These are phyloP conservation scores for Cephalopachus bancanus DNA, from an alignment of 2,797 vertebrate genomes.

Conservation along the genomic window DNA sequence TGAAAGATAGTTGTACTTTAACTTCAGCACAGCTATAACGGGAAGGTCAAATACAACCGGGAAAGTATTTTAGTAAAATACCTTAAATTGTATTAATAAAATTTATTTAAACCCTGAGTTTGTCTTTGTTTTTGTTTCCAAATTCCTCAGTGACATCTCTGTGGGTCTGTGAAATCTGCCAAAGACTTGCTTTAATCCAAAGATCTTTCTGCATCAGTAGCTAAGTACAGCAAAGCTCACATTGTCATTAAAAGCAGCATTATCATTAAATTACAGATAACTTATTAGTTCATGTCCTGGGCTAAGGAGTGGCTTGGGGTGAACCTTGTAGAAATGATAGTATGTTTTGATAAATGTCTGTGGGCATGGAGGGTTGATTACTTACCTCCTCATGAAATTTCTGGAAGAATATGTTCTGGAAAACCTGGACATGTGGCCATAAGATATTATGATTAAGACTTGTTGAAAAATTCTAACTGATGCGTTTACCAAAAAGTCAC, in stretches of 20 bases:
- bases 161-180: constrained; percentile 11
- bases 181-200: constrained; percentile 35
- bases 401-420: neutral
- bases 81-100: constrained; percentile 59
- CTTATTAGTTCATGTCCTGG: neutral
- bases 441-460: constrained; percentile 13
- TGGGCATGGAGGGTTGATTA: neutral
- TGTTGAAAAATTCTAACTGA: neutral
- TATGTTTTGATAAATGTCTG: constrained; percentile 15
- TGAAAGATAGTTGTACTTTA: constrained; percentile 78
- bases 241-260: constrained; percentile 42
- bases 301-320: neutral
- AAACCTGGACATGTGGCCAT: neutral
- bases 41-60: constrained; percentile 65
- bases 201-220: constrained; percentile 2
- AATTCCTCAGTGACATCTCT: constrained; percentile 33
- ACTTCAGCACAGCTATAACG: constrained; percentile 23
- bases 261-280: constrained; percentile 33
- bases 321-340: neutral
- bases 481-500: neutral
- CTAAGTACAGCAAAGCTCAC: neutral
- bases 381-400: constrained; percentile 34
- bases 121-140: neutral
- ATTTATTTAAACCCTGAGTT: constrained; percentile 28
- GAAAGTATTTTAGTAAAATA: constrained; percentile 57